Evolutionary conservation across 2,113 vertebrate species (phyloP).

Genomic region (Columba janthina): DNA sequence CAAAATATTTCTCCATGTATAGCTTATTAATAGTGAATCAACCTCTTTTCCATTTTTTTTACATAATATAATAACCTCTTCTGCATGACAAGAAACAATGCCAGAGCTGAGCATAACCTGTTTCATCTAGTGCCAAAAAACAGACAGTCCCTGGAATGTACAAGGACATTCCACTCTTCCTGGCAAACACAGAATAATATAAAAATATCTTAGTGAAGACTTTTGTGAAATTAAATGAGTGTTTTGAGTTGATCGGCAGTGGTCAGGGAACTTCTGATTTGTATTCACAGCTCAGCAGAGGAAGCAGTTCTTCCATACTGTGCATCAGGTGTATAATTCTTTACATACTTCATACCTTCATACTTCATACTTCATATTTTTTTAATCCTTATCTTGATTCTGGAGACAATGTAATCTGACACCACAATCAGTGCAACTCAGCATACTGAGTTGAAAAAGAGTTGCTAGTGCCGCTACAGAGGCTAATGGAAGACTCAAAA

Average conservation of each 20-base stretch:
- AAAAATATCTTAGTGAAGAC: neutral
- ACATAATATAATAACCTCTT: neutral
- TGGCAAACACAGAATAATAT: neutral
- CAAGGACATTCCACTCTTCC: neutral
- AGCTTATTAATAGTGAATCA: neutral
- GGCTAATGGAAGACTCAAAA: neutral
- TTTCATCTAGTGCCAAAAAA: neutral
- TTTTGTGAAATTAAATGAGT: neutral
- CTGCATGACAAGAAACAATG: neutral
- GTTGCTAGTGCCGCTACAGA: neutral
- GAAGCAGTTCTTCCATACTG: neutral
- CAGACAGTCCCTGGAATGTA: neutral
- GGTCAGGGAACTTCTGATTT: fast-evolving
- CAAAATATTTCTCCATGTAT: neutral
- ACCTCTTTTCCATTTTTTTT: neutral
- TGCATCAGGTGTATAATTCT: neutral
- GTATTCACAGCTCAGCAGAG: neutral
- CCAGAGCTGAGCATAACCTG: neutral
- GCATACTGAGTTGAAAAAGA: neutral
- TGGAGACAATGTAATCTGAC: neutral
- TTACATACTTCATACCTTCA: neutral
- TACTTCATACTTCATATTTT: too few relatives aligned
- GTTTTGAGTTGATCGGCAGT: neutral
- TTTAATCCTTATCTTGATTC: neutral
- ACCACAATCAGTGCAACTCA: neutral